These are phyloP conservation scores for Indri indri DNA, from an alignment of 2,113 vertebrate genomes.

Conservation along the genomic window DNA sequence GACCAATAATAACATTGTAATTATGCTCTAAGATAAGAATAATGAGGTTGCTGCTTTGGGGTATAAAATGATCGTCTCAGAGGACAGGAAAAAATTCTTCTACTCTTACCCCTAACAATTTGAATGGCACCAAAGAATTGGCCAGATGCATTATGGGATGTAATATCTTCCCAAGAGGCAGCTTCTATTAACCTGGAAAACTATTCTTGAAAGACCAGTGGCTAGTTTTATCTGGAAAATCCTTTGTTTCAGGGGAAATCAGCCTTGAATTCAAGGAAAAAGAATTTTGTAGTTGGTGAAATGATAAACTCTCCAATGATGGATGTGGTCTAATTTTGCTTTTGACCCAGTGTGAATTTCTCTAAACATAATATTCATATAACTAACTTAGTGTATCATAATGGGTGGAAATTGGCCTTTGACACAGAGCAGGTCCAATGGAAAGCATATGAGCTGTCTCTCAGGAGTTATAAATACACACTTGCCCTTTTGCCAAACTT, in stretches of 20 bases:
- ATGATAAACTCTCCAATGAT: constrained; percentile 6
- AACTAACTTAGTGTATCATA: constrained; percentile 39
- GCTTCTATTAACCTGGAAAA: constrained; percentile 48
- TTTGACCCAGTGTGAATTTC: constrained; percentile 54
- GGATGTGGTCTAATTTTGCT: constrained; percentile 24
- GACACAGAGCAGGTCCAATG: not conserved
- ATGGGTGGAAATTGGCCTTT: constrained; percentile 28
- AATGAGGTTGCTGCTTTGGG: constrained; percentile 63
- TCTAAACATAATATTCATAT: constrained; percentile 52
- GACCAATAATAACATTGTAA: constrained; percentile 71
- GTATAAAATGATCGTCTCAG: constrained; percentile 69
- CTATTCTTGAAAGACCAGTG: constrained; percentile 57
- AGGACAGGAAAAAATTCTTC: constrained; percentile 68
- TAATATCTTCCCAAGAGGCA: constrained; percentile 40
- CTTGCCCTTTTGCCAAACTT: not conserved
- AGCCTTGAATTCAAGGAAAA: constrained; percentile 43
- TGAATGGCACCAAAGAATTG: constrained; percentile 45
- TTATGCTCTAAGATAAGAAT: constrained; percentile 62
- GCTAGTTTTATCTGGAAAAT: constrained; percentile 65
- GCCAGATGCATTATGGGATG: constrained; percentile 22
- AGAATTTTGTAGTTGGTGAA: constrained; percentile 30
- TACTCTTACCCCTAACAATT: constrained; percentile 11
- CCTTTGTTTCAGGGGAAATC: constrained; percentile 37
- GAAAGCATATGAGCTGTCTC: not conserved
- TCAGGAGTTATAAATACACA: constrained; percentile 34